Conservation (phyloP, 1,140 invertebrate genomes). For the Cyclargus thomasi region DNA sequence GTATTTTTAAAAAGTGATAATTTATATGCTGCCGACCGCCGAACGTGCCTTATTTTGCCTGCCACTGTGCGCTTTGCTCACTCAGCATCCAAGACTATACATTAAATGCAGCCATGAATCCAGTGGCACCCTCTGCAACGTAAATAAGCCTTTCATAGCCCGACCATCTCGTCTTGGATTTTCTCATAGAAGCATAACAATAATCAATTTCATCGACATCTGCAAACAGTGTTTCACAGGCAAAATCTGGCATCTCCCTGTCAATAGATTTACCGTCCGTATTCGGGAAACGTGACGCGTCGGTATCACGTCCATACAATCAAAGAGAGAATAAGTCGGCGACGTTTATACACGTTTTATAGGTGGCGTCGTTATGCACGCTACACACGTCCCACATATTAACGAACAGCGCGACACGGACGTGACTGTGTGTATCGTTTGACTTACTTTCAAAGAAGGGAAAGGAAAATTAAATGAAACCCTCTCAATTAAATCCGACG, state of each 20-base stretch:
- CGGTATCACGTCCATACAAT: constrained; percentile 1
- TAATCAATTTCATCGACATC: too few species aligned
- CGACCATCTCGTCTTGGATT: too few species aligned
- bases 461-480: background rate
- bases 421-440: background rate
- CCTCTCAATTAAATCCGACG: background rate
- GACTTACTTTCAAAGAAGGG: background rate
- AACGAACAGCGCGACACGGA: background rate
- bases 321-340: background rate
- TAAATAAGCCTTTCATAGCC: too few species aligned
- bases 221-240: too few species aligned
- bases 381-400: background rate
- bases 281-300: background rate
- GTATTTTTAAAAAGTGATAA: too few species aligned
- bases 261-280: background rate
- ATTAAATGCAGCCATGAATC: too few species aligned
- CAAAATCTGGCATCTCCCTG: background rate
- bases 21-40: too few species aligned
- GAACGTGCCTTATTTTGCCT: too few species aligned
- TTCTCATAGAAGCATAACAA: too few species aligned
- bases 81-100: too few species aligned
- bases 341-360: background rate
- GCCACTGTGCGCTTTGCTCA: too few species aligned
- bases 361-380: background rate
- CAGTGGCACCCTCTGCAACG: too few species aligned